Evolutionary conservation across 2,113 vertebrate genomes (phyloP).

Genomic region (Lampris megalopsis): DNA sequence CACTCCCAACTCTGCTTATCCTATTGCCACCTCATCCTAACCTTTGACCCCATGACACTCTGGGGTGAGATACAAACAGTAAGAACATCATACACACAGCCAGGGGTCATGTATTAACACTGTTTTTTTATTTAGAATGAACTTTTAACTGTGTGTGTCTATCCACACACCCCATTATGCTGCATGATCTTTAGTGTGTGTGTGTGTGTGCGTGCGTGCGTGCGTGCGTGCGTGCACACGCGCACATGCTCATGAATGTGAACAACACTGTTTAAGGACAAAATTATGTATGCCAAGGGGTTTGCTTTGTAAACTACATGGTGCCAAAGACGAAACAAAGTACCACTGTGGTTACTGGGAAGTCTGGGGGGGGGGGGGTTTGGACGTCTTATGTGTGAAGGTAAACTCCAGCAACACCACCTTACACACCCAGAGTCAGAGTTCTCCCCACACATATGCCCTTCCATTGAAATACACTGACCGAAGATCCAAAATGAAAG

Average conservation of each 20-base stretch:
- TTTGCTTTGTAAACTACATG: background rate
- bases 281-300: conserved; percentile 40
- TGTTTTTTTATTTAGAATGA: background rate
- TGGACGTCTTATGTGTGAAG: conserved; percentile 25
- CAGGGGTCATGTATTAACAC: background rate
- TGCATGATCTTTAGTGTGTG: background rate
- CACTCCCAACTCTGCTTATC: too few relatives aligned
- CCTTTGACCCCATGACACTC: too few relatives aligned
- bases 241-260: too few relatives aligned
- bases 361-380: conserved; percentile 13
- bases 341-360: conserved; percentile 4
- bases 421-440: background rate
- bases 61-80: too few relatives aligned
- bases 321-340: conserved; percentile 59
- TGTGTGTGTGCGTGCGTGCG: too few relatives aligned
- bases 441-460: background rate
- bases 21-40: too few relatives aligned
- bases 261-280: background rate
- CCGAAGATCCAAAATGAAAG: background rate
- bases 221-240: too few relatives aligned
- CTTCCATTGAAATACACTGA: background rate
- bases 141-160: background rate
- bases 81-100: too few relatives aligned
- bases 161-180: too few relatives aligned
- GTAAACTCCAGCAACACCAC: conserved; percentile 32